A percentile compares a stretch with the other conserved stretches of the same genome.
phyloP scores from a whole-genome alignment of 2,797 vertebrate genomes.

The Alfaro cultratus region DNA sequence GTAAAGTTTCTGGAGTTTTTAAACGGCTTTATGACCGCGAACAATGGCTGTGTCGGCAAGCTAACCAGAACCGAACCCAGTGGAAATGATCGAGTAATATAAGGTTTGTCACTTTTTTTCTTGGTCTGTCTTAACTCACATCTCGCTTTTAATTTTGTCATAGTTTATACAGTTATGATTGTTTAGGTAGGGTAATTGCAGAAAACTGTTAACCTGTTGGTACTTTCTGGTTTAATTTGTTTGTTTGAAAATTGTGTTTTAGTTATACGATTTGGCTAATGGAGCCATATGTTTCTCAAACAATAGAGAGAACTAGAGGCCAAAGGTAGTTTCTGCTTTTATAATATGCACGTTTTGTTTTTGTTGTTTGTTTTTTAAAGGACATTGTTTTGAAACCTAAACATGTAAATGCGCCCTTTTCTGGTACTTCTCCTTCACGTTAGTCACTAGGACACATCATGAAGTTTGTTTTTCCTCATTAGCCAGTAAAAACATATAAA shows the following conservation, averaged over 20 bases:
- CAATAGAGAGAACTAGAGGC: not conserved
- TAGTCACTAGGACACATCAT: slow-evolving; percentile 1
- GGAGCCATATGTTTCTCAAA: slow-evolving; percentile 1
- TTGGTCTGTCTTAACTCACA: not conserved
- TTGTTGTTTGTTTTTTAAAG: not conserved
- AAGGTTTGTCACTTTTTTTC: slow-evolving; percentile 49
- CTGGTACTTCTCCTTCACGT: not conserved
- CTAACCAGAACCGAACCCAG: not conserved
- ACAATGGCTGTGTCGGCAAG: not conserved
- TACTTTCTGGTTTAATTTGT: not conserved
- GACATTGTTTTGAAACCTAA: not conserved
- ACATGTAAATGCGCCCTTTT: not conserved
- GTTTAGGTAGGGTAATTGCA: not conserved
- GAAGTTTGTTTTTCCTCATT: not conserved
- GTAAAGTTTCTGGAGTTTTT: not conserved
- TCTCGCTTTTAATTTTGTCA: not conserved
- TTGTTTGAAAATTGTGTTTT: not conserved
- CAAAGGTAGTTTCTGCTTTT: not conserved
- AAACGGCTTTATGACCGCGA: not conserved
- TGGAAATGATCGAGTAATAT: slow-evolving; percentile 51
- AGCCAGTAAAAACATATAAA: slow-evolving; percentile 3
- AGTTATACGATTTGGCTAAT: not conserved
- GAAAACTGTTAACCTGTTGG: not conserved
- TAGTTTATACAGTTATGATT: too few relatives aligned
- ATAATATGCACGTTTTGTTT: not conserved